A percentile compares a stretch with the other conserved stretches of the same genome.
These are phyloP conservation scores for Yoshiicerus persimilis DNA, from an alignment of 1,140 invertebrate genomes.

Conservation along the genomic window DNA sequence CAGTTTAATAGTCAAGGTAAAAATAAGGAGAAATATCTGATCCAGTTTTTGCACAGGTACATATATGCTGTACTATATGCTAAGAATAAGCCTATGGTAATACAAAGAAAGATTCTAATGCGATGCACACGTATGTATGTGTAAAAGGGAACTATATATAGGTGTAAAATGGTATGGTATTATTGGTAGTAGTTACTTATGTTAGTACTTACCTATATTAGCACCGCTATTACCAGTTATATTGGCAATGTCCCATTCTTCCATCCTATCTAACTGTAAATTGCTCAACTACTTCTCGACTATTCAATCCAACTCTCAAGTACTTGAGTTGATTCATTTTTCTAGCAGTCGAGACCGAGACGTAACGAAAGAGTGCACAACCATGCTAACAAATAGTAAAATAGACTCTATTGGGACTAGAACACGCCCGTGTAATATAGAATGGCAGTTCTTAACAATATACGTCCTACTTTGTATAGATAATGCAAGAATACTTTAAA, in stretches of 20 bases:
- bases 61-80: neutral
- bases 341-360: neutral
- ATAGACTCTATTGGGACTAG: neutral
- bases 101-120: neutral
- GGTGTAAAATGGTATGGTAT: neutral
- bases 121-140: neutral
- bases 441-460: neutral
- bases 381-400: neutral
- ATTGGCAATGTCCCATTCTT: neutral
- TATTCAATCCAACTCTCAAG: constrained; percentile 3
- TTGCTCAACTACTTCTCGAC: neutral
- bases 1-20: neutral
- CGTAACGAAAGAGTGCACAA: neutral
- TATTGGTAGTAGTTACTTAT: neutral
- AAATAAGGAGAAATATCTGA: too few species aligned
- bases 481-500: neutral
- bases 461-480: neutral
- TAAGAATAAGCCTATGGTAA: neutral
- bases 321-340: constrained; percentile 7
- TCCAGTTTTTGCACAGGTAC: neutral
- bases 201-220: neutral
- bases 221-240: neutral
- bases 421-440: neutral
- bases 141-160: neutral
- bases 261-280: constrained; percentile 9